Evolutionary conservation across 2,797 vertebrate genomes (phyloP).

Genomic region (Tokudaia tokunoshimensis): DNA sequence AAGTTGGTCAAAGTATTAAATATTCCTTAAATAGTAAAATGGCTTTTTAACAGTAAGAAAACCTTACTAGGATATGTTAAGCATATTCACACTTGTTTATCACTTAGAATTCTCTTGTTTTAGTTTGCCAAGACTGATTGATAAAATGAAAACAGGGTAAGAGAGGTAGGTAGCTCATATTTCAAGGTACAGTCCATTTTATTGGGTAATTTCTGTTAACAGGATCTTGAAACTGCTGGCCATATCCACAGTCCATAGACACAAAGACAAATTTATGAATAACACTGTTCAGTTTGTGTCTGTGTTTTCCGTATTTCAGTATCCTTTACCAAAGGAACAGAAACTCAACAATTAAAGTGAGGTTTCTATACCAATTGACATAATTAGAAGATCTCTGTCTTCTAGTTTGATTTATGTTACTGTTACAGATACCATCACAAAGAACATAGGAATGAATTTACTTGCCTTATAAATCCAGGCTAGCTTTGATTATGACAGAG

Average conservation of each 20-base stretch:
- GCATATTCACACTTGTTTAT: not conserved
- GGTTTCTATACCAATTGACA: not conserved
- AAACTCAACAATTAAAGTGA: not conserved
- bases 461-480: not conserved
- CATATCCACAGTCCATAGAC: not conserved
- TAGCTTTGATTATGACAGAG: not conserved
- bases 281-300: not conserved
- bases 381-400: not conserved
- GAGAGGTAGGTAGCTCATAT: not conserved
- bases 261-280: not conserved
- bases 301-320: not conserved
- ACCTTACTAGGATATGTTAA: not conserved
- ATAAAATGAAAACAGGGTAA: not conserved
- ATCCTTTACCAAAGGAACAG: not conserved
- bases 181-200: not conserved
- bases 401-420: not conserved
- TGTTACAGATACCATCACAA: not conserved
- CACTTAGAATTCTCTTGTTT: not conserved
- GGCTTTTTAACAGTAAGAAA: not conserved
- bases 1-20: not conserved
- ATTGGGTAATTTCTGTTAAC: not conserved
- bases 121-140: not conserved
- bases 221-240: not conserved
- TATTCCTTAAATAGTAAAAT: not conserved
- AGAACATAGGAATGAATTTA: not conserved